Conservation (phyloP, 2,888 invertebrate species). For the Lycaena phlaeas region DNA sequence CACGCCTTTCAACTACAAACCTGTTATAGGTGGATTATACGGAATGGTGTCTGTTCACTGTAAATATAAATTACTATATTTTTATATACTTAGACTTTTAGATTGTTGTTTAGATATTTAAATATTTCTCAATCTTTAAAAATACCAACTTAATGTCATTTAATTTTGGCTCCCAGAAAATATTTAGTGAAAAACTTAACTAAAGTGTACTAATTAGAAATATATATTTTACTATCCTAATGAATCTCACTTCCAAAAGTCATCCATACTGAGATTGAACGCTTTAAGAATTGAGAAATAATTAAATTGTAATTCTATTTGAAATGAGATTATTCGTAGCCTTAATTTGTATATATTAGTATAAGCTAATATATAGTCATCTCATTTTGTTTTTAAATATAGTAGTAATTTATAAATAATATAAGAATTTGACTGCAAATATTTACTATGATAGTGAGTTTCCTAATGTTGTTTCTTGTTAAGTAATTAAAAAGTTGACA, state of each 20-base stretch:
- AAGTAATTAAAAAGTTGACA: not conserved
- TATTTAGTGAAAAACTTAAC: no score
- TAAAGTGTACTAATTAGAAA: no score
- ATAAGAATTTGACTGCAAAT: slow-evolving; percentile 8
- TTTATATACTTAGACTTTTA: slow-evolving; percentile 6
- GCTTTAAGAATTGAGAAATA: slow-evolving; percentile 38
- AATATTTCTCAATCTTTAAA: slow-evolving; percentile 49
- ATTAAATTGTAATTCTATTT: slow-evolving; percentile 39
- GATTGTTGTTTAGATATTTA: slow-evolving; percentile 31
- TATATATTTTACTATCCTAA: not conserved
- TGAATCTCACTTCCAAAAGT: not conserved
- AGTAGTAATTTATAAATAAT: slow-evolving; percentile 7
- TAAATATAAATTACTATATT: slow-evolving; percentile 65
- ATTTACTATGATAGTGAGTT: slow-evolving; percentile 1
- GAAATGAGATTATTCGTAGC: slow-evolving; percentile 66
- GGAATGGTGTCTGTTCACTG: slow-evolving; percentile 37
- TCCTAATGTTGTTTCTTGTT: slow-evolving; percentile 8
- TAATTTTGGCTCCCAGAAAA: not conserved
- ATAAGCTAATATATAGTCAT: slow-evolving; percentile 6
- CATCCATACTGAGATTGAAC: not conserved
- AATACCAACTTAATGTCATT: not conserved
- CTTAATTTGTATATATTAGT: slow-evolving; percentile 50
- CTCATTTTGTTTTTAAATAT: slow-evolving; percentile 6
- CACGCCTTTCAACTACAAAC: slow-evolving; percentile 33
- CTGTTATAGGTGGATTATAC: slow-evolving; percentile 14